phyloP scores from a whole-genome alignment of 2,888 invertebrate genomes.

The Sminthurides aquaticus region DNA sequence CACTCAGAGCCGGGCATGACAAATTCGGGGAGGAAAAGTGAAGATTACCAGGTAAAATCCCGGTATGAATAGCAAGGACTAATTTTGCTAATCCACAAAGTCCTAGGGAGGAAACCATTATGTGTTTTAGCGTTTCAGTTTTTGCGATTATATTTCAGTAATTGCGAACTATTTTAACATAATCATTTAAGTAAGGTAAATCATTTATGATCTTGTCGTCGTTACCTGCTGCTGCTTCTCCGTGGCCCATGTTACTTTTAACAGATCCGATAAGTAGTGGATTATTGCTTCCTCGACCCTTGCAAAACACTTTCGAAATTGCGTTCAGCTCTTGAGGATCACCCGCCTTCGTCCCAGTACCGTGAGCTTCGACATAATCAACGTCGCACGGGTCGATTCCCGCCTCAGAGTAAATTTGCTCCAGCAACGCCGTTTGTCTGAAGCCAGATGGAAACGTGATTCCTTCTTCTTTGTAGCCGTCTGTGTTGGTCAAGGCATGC shows the following conservation, averaged over 20 bases:
- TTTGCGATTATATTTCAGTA: no score
- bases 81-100: slow-evolving; percentile 85
- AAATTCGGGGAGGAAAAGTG: slow-evolving; percentile 80
- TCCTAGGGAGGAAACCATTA: slow-evolving; percentile 50
- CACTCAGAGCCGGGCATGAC: slow-evolving; percentile 80
- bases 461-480: slow-evolving; percentile 84
- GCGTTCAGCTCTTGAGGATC: slow-evolving; percentile 96
- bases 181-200: no score
- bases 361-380: slow-evolving; percentile 92
- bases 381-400: slow-evolving; percentile 75
- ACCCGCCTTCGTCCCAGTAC: slow-evolving; percentile 90
- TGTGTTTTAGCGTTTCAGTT: neutral
- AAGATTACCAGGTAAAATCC: slow-evolving; percentile 81
- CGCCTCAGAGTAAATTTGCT: slow-evolving; percentile 76
- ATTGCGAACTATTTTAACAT: no score
- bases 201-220: no score
- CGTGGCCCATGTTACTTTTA: slow-evolving; percentile 98
- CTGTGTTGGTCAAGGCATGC: slow-evolving; percentile 83
- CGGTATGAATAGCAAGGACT: slow-evolving; percentile 84
- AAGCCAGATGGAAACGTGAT: slow-evolving; percentile 74
- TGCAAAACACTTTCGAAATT: slow-evolving; percentile 84
- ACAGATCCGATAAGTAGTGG: slow-evolving; percentile 90
- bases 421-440: slow-evolving; percentile 62
- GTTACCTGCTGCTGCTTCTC: slow-evolving; percentile 76
- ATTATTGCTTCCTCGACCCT: slow-evolving; percentile 56